A percentile compares a stretch with the other conserved stretches of the same genome.
phyloP scores from a whole-genome alignment of 2,113 vertebrate species.

The Stomatorhinus ivindoensis region DNA sequence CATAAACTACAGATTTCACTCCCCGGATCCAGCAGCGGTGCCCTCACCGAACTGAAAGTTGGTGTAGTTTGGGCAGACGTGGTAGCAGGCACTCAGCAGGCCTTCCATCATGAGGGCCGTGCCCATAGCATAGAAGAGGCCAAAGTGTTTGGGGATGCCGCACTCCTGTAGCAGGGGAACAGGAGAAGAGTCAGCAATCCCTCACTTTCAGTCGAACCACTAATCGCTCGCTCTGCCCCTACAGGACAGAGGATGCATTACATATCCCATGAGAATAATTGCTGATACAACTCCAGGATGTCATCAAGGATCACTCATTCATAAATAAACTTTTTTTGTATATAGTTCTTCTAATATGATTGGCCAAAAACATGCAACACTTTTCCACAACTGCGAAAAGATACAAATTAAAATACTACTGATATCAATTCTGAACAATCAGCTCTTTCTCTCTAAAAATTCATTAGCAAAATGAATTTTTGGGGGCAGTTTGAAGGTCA shows the following conservation, averaged over 20 bases:
- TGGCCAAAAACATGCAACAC: neutral
- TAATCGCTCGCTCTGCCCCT: neutral
- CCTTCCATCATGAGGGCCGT: slow-evolving; percentile 98
- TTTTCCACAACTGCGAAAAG: neutral
- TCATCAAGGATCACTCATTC: neutral
- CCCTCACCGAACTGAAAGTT: slow-evolving; percentile 92
- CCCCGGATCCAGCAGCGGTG: neutral
- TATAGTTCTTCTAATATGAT: neutral
- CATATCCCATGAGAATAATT: neutral
- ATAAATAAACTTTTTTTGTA: neutral
- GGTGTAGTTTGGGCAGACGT: slow-evolving; percentile 96
- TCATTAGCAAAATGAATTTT: neutral
- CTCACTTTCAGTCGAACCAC: neutral
- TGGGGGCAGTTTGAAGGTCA: neutral
- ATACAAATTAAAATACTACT: neutral
- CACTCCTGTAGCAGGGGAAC: slow-evolving; percentile 64
- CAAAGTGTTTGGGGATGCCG: slow-evolving; percentile 94
- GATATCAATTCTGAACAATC: neutral
- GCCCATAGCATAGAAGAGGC: slow-evolving; percentile 94
- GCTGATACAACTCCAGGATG: neutral
- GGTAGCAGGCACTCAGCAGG: slow-evolving; percentile 92
- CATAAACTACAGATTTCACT: neutral
- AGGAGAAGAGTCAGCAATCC: neutral
- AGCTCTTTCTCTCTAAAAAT: neutral
- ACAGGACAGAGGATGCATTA: neutral